phyloP scores from a whole-genome alignment of 1,140 invertebrate genomes.

The Polyergus mexicanus region DNA sequence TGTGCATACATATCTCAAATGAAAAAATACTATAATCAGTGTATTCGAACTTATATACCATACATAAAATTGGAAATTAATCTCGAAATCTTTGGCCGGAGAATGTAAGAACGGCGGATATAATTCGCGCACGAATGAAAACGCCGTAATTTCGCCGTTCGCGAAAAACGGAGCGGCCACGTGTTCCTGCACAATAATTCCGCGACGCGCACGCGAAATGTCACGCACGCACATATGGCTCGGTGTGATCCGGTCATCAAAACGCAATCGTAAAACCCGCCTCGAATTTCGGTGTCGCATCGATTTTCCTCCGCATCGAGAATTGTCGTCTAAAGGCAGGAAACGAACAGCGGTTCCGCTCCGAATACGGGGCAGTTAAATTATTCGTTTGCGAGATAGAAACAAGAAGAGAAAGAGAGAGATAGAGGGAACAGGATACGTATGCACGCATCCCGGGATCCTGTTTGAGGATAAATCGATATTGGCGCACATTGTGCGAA shows the following conservation, averaged over 20 bases:
- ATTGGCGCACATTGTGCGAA: slow-evolving; percentile 29
- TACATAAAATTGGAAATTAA: background rate
- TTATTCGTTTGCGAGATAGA: slow-evolving; percentile 4
- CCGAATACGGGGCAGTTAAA: slow-evolving; percentile 43
- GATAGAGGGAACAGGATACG: background rate
- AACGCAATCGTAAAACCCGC: background rate
- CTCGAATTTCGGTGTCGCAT: slow-evolving; percentile 15
- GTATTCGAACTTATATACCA: no score
- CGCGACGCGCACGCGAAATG: background rate
- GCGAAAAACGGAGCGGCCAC: background rate
- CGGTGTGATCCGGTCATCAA: background rate
- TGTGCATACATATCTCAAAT: no score
- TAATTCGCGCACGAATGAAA: background rate
- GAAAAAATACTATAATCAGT: no score
- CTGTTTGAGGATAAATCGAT: slow-evolving; percentile 10
- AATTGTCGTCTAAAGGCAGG: slow-evolving; percentile 19
- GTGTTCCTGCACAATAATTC: background rate
- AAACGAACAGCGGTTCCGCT: slow-evolving; percentile 32
- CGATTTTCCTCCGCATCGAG: slow-evolving; percentile 12
- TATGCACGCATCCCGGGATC: background rate
- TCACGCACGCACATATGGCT: background rate
- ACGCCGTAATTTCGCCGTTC: background rate
- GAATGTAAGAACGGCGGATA: background rate
- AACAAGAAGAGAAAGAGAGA: background rate
- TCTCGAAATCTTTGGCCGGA: background rate